These are phyloP conservation scores for Podarcis lilfordi DNA, from an alignment of 2,797 vertebrate species.

Conservation along the genomic window DNA sequence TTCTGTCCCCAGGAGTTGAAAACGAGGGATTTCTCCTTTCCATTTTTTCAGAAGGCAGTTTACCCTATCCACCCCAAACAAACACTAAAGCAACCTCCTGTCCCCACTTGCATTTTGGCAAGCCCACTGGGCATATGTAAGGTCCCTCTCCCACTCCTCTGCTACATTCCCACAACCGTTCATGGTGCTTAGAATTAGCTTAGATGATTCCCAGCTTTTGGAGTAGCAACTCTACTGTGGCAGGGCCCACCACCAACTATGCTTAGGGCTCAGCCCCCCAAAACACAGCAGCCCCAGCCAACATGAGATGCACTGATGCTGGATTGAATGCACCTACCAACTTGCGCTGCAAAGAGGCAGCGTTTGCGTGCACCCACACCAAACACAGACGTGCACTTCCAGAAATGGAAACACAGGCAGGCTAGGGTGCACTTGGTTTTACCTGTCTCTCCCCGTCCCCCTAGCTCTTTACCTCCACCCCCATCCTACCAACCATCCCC, in stretches of 20 bases:
- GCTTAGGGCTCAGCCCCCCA: not conserved
- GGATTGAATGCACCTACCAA: not conserved
- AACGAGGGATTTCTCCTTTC: not conserved
- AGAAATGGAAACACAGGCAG: not conserved
- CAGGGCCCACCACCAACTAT: not conserved
- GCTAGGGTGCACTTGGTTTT: not conserved
- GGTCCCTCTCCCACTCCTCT: not conserved
- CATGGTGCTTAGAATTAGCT: not conserved
- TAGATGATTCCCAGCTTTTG: not conserved
- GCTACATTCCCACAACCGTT: not conserved
- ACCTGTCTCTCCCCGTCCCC: not conserved
- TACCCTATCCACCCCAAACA: not conserved
- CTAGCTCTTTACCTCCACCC: not conserved
- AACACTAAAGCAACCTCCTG: not conserved
- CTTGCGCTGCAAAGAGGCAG: not conserved
- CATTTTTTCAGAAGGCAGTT: not conserved
- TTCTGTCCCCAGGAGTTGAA: not conserved
- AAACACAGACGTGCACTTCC: not conserved
- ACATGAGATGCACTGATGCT: no score
- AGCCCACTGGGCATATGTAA: not conserved
- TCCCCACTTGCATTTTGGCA: not conserved
- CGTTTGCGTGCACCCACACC: not conserved
- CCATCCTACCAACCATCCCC: slow-evolving; percentile 5
- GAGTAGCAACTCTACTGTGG: not conserved
- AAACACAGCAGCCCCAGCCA: not conserved